Evolutionary conservation across 2,888 invertebrate species (phyloP).

Genomic region (Drosophila emarginata): DNA sequence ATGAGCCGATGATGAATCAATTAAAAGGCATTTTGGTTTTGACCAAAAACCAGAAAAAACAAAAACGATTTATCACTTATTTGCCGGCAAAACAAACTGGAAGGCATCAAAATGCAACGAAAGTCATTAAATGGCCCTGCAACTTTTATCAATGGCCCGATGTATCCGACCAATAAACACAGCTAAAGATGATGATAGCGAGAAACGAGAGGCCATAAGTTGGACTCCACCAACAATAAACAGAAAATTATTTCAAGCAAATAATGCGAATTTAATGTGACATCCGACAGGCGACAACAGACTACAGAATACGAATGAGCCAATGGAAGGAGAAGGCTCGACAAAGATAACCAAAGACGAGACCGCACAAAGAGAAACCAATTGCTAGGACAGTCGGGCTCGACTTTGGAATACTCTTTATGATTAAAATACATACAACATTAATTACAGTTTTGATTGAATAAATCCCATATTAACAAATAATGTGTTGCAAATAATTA

Average conservation of each 20-base stretch:
- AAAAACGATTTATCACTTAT: slow-evolving; percentile 46
- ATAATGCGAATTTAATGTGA: slow-evolving; percentile 76
- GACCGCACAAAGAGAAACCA: slow-evolving; percentile 18
- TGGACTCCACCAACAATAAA: slow-evolving; percentile 54
- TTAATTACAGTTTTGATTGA: no score
- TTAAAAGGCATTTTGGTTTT: slow-evolving; percentile 55
- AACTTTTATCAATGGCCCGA: slow-evolving; percentile 37
- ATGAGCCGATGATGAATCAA: slow-evolving; percentile 68
- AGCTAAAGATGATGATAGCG: not conserved
- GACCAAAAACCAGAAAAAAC: slow-evolving; percentile 16
- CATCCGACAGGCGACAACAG: slow-evolving; percentile 63
- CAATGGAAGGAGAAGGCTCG: slow-evolving; percentile 28
- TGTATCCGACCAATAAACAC: slow-evolving; percentile 2
- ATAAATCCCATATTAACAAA: no score
- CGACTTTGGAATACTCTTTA: not conserved
- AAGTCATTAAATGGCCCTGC: slow-evolving; percentile 49
- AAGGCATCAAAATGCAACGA: slow-evolving; percentile 48
- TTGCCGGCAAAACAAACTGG: slow-evolving; percentile 37
- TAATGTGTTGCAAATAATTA: no score
- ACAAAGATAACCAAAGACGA: slow-evolving; percentile 22
- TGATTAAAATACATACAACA: no score
- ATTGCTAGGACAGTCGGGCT: not conserved
- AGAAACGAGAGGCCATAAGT: slow-evolving; percentile 8
- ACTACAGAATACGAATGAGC: not conserved
- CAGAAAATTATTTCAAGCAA: slow-evolving; percentile 74